phyloP scores from a whole-genome alignment of 2,888 invertebrate genomes.

The Schizotus pectinicornis region DNA sequence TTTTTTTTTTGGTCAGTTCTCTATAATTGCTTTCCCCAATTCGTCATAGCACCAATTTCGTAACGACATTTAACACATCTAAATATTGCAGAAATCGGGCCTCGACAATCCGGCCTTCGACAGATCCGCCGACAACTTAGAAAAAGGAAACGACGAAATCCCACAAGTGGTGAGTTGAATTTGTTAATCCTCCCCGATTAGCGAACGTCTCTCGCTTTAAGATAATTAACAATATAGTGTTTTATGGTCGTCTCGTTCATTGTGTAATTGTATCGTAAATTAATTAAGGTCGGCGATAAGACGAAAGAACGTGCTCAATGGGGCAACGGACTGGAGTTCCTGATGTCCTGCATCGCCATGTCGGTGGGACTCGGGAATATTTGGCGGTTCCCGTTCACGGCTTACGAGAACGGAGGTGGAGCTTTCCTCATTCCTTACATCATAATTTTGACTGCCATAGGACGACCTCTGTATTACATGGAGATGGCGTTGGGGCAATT shows the following conservation, averaged over 20 bases:
- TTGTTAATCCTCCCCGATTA: neutral
- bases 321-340: slow-evolving; percentile 68
- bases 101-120: slow-evolving; percentile 44
- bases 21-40: neutral
- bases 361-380: slow-evolving; percentile 73
- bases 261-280: too few relatives aligned
- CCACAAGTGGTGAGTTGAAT: slow-evolving; percentile 7
- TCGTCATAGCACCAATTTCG: slow-evolving; percentile 2
- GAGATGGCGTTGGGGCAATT: slow-evolving; percentile 87
- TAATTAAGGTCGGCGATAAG: neutral
- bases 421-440: slow-evolving; percentile 73
- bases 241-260: too few relatives aligned
- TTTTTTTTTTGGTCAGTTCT: neutral
- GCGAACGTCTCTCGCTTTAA: too few relatives aligned
- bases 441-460: slow-evolving; percentile 68
- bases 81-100: slow-evolving; percentile 40
- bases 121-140: slow-evolving; percentile 23
- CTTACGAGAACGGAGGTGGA: slow-evolving; percentile 72
- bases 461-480: slow-evolving; percentile 83
- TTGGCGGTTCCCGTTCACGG: slow-evolving; percentile 73
- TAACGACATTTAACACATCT: neutral
- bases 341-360: slow-evolving; percentile 70
- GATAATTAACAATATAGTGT: too few relatives aligned
- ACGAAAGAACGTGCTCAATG: slow-evolving; percentile 57
- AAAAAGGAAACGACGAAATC: slow-evolving; percentile 1